Base-by-base conservation (phyloP, 1,140 invertebrate species). In the Caenorhabditis latens region DNA sequence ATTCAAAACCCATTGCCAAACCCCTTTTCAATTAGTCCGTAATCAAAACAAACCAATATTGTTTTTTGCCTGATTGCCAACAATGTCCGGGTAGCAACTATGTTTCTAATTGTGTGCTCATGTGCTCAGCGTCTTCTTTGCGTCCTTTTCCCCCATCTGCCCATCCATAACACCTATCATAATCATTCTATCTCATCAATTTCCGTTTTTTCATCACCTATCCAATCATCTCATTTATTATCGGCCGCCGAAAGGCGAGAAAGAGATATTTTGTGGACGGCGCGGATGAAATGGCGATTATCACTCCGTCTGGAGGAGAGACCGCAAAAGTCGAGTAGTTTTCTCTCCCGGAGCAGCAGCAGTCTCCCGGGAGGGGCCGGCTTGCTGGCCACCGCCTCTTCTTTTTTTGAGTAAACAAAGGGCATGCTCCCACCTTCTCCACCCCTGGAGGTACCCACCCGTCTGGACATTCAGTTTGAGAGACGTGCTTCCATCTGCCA, bases 91-190 rank as follows among this genome's bases (percentile, higher is more conserved):
- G 65, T 71, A 14, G 24, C 40, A 79, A 79, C 46, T 21, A 50
- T 79, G 71, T 79, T 79, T 79, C 71, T 21, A 50, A 53, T 43
- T 79, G 71, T 79, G 71, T 79, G 71, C 71, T 48, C 71, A 79
- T 79, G 71, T 79, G 71, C 71, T 79, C 71, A 79, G 43, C n/a
- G n/a, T 21, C 71, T 50, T 9, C 71, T 14, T 24, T 43, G 4
- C 43, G 14, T 7, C 11, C 65, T 24, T 11, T 24, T 42, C 65
- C 11, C 32, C 21, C n/a, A 9, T 40, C 42, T 42, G 67, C 46
- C 67, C 19, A 4, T n/a, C 14, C 57, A 71, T 14, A 71, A 48
- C 11, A 40, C 24, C 63, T 40, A 67, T n/a, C 67, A 5, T 46
- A 71, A 40, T 67, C 63, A 40, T 67, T 21, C 50, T 11, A 53